Base-by-base conservation (phyloP, 2,113 vertebrate species). In the Cyanocitta stelleri region DNA sequence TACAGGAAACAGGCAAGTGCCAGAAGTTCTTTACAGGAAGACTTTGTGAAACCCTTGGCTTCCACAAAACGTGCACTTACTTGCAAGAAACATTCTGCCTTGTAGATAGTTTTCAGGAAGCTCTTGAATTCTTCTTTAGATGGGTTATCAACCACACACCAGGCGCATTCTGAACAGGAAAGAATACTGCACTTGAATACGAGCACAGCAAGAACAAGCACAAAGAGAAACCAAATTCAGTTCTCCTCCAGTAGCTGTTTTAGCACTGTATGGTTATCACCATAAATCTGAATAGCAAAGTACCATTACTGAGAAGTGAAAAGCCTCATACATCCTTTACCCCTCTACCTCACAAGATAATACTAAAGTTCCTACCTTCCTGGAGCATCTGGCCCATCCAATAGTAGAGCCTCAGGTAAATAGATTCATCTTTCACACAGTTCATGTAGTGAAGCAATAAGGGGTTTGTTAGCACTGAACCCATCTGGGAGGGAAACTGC, bases 401-500 rank as follows among this genome's bases (percentile, higher is more conserved):
- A 86, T 98, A 99, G 96, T 99, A 98, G 23, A 99, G 98, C 76
- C 99, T 98, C 88, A 99, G 96, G 94, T 98, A 97, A 91, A 98
- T 39, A 8, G 98, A 98, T 87, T 99, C 99, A 83, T 99, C 99
- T 97, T 96, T 98, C 67, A 98, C 92, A 89, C 98, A 99, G 90
- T 99, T 99, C 87, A 99, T 96, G 93, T 99, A 99, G 83, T 99
- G 99, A 93, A 99, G 98, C 6, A 99, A 95, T 76, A 99, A 96
- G 72, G 98, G 98, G 81, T 97, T 99, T 59, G 98, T 98, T 72
- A 99, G 94, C 92, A 99, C 98, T 39, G 99, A 99, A 62, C 99
- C 99, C 98, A 99, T 99, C 97, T 98, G 99, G 89, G 99, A 98
- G 27, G 99, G 99, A 88, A 99, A 98, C 99, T 99, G 96, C 79